Evolutionary conservation across 2,888 invertebrate species (phyloP).

Genomic region (Pyrocoelia pectoralis): DNA sequence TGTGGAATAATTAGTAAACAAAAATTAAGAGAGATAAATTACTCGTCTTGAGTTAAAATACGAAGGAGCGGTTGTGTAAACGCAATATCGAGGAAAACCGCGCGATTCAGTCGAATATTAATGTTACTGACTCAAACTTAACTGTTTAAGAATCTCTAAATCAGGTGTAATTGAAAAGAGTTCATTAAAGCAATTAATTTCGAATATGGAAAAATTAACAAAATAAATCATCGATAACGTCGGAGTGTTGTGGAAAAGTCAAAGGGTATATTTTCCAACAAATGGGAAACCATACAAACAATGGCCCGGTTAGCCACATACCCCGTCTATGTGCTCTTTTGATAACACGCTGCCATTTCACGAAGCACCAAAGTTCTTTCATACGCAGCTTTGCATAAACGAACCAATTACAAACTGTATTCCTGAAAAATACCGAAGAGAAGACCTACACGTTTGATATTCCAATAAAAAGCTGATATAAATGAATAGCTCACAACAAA

Average conservation of each 20-base stretch:
- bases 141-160: conserved; percentile 13
- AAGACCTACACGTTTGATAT: conserved; percentile 31
- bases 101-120: conserved; percentile 29
- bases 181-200: not conserved
- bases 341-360: conserved; percentile 32
- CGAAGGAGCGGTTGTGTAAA: conserved; percentile 34
- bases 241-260: conserved; percentile 21
- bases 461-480: conserved; percentile 31
- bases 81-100: conserved; percentile 23
- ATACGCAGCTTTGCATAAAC: conserved; percentile 37
- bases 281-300: conserved; percentile 36
- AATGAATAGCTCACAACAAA: conserved; percentile 20
- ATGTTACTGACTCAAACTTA: conserved; percentile 15
- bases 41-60: conserved; percentile 26
- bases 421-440: conserved; percentile 28
- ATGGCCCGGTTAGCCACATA: conserved; percentile 37
- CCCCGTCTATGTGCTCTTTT: conserved; percentile 28
- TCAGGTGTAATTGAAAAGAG: not conserved
- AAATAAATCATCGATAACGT: conserved; percentile 25
- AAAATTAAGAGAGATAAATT: conserved; percentile 35
- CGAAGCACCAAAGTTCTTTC: conserved; percentile 36
- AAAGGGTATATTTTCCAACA: conserved; percentile 33
- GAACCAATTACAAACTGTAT: conserved; percentile 38
- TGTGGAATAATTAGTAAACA: conserved; percentile 24
- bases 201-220: conserved; percentile 21